Conservation (phyloP, 2,888 invertebrate species). For the Drosophila greeni region DNA sequence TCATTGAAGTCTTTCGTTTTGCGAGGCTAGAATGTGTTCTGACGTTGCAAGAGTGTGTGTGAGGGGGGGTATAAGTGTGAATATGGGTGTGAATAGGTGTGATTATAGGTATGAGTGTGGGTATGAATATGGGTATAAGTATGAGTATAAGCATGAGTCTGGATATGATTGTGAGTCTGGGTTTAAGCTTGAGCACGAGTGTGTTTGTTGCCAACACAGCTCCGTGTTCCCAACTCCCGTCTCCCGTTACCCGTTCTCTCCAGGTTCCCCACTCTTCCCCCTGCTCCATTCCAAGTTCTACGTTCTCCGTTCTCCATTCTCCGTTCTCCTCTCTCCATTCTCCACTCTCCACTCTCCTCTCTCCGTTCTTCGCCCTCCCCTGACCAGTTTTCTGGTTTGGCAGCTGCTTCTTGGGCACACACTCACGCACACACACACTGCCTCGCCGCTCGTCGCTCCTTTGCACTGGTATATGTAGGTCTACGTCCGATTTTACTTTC, state of each 20-base stretch:
- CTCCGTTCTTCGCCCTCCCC: not conserved
- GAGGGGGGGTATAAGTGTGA: not conserved
- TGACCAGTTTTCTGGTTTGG: slow-evolving; percentile 64
- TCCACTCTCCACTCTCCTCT: not conserved
- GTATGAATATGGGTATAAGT: too few relatives aligned
- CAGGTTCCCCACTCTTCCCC: too few relatives aligned
- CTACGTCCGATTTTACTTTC: slow-evolving; percentile 79
- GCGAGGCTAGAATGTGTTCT: slow-evolving; percentile 22
- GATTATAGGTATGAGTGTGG: too few relatives aligned
- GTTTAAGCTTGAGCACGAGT: not conserved
- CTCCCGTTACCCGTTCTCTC: slow-evolving; percentile 1
- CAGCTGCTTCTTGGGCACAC: slow-evolving; percentile 60
- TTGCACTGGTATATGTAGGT: slow-evolving; percentile 78
- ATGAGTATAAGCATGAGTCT: too few relatives aligned
- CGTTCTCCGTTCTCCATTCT: too few relatives aligned
- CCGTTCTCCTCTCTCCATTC: too few relatives aligned
- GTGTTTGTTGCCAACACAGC: slow-evolving; percentile 24
- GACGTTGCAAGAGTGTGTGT: not conserved
- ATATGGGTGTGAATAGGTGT: too few relatives aligned
- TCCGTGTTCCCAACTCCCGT: slow-evolving; percentile 2
- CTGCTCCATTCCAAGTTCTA: too few relatives aligned
- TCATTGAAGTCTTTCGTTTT: slow-evolving; percentile 46
- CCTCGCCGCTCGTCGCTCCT: slow-evolving; percentile 42
- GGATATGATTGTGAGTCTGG: not conserved
- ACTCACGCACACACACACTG: slow-evolving; percentile 13